Evolutionary conservation across 2,888 invertebrate genomes (phyloP), one percentile per base, ranked within the genome.

Genomic region (Eilema caniola): DNA sequence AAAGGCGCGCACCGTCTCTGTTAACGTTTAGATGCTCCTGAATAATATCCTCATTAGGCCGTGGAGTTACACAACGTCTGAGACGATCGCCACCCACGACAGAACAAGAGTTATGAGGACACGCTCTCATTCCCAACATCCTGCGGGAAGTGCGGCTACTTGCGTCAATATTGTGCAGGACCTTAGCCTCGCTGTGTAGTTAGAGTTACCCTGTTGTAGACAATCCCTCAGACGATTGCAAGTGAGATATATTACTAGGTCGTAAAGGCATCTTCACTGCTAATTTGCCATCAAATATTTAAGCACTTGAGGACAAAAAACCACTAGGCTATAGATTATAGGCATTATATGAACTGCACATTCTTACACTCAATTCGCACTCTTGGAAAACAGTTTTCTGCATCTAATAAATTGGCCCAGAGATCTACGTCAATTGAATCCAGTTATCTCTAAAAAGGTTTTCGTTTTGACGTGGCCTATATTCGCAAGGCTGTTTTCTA

Each of bases 51-150:
- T 92, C 91, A 93, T 93, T 93, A 92, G 83, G 83, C 78, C 82
- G 78, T 86, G 81, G 83, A 86, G 89, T 92, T 92, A 91, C 91
- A 90, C 91, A 92, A 92, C 86, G 86, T 87, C 87, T 88, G 84
- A 80, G 85, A 82, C 83, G 82, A 80, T 85, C 87, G 88, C 93
- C 90, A 92, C 93, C 93, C 92, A 93, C 93, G 90, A 89, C 88
- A 88, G 83, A 78, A 77, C 82, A 87, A 87, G 89, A 91, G 90
- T 93, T 93, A 94, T 92, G 92, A 94, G 93, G 94, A 93, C 95
- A 95, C 92, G 94, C 88, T 91, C 94, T 93, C 92, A 95, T 93
- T 95, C 93, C 88, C 90, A 89, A 94, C 95, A 94, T 95, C 95
- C 95, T 94, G 94, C 91, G 90, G 94, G 92, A 94, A 90, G 91